Conservation (phyloP, 2,888 invertebrate genomes). For the Asteroscopus sphinx region DNA sequence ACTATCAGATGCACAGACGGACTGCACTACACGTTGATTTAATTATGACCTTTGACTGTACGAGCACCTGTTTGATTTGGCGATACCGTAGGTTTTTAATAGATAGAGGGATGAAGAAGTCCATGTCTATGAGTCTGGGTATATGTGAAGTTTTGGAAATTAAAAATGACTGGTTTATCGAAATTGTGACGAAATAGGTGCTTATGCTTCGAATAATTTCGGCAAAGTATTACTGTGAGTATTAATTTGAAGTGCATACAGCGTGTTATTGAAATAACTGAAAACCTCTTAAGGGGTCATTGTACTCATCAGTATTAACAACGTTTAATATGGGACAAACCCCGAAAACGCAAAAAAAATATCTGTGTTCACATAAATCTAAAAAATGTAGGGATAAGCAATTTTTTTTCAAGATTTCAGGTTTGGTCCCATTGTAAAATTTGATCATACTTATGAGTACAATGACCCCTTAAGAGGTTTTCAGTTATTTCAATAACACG, state of each 20-base stretch:
- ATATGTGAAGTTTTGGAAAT: conserved; percentile 41
- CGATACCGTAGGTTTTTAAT: conserved; percentile 54
- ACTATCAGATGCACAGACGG: conserved; percentile 71
- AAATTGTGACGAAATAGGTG: not conserved
- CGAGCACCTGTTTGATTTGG: conserved; percentile 63
- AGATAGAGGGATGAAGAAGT: conserved; percentile 45
- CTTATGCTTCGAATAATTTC: not conserved
- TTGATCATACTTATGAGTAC: too few relatives aligned
- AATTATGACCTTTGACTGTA: conserved; percentile 75
- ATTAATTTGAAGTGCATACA: conserved; percentile 8
- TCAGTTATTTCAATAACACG: too few relatives aligned
- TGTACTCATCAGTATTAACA: too few relatives aligned
- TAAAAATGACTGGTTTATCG: not conserved
- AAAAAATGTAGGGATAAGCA: too few relatives aligned
- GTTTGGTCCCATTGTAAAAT: too few relatives aligned
- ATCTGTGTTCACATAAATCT: too few relatives aligned
- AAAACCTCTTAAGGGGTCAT: too few relatives aligned
- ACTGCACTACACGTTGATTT: conserved; percentile 72
- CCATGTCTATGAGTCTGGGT: conserved; percentile 42
- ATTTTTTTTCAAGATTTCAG: too few relatives aligned
- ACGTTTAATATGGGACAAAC: too few relatives aligned
- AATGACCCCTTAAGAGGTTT: too few relatives aligned
- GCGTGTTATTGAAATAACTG: too few relatives aligned
- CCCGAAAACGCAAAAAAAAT: too few relatives aligned
- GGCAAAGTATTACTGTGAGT: conserved; percentile 11